Base-by-base conservation (phyloP, 2,797 vertebrate species). In the Manis crassicaudata region DNA sequence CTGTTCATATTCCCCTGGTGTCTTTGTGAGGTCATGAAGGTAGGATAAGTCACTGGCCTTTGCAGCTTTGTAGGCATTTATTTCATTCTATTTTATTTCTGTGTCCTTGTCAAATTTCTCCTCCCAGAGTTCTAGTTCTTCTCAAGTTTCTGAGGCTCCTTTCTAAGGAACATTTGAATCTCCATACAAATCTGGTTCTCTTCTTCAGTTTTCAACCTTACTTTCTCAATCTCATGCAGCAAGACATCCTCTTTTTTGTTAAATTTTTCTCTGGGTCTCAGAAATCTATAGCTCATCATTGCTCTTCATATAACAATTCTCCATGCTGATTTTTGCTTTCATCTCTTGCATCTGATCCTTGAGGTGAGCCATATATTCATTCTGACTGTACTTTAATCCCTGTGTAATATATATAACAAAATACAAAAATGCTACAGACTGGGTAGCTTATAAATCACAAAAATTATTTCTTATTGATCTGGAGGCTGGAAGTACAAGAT, bases 81-180 rank as follows among this genome's bases (percentile, higher is more conserved):
- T 95, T 93, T 99, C 98, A 82, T 98, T 91, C 2, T 99, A 98
- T 96, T 99, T 99, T 75, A 98, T 98, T 3, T 99, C 97, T 16
- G 98, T 98, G 83, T 99, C 99, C 0, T 97, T 98, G 85, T 99
- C 97, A 32, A 98, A 99, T 73, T 98, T 99, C 73, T 99, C 98
- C 97, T 98, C 98, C 99, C 99, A 99, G 89, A 97, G 98, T 72
- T 98, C 98, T 88, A 99, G 94, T 98, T 98, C 81, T 99, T 98
- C 76, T 98, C 96, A 29, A 98, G 93, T 17, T 94, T 97, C 98
- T 98, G 75, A 5, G 98, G 98, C 23, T 98, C 97, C 29, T 98
- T 97, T 79, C 93, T 98, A 79, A 99, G 99, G 97, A 99, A 99
- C 27, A 82, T 97, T 94, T 98, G 97, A 0, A 98, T 98, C 94